phyloP scores from a whole-genome alignment of 2,888 invertebrate genomes.

The Aplocera efformata region DNA sequence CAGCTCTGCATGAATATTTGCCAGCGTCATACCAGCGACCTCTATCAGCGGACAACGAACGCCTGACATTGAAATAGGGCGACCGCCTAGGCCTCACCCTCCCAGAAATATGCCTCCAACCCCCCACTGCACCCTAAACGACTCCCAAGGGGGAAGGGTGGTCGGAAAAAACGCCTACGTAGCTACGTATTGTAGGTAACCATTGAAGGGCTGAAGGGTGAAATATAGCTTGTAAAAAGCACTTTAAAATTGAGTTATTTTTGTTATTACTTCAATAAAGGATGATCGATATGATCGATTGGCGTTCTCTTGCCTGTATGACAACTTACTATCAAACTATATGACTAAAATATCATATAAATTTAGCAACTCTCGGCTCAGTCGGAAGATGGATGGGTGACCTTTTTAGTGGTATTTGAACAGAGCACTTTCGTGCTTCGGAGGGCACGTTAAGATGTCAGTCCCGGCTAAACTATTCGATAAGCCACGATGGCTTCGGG shows the following conservation, averaged over 20 bases:
- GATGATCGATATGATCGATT: too few relatives aligned
- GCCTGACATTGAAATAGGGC: slow-evolving; percentile 69
- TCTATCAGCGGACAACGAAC: slow-evolving; percentile 68
- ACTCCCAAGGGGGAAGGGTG: slow-evolving; percentile 25
- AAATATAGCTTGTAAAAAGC: slow-evolving; percentile 11
- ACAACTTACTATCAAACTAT: too few relatives aligned
- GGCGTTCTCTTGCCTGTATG: too few relatives aligned
- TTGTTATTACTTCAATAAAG: too few relatives aligned
- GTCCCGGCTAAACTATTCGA: too few relatives aligned
- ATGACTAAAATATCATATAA: too few relatives aligned
- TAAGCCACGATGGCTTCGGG: too few relatives aligned
- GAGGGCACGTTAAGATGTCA: too few relatives aligned
- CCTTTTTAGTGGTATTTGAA: too few relatives aligned
- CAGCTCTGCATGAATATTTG: slow-evolving; percentile 18
- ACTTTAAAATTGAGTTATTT: slow-evolving; percentile 14
- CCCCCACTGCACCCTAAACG: slow-evolving; percentile 43
- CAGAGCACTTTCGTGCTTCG: too few relatives aligned
- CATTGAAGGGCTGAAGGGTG: slow-evolving; percentile 8
- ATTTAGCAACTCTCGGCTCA: too few relatives aligned
- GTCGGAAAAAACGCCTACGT: slow-evolving; percentile 14
- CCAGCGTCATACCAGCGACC: slow-evolving; percentile 52
- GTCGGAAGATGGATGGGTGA: too few relatives aligned
- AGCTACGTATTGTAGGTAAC: slow-evolving; percentile 12
- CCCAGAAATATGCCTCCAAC: slow-evolving; percentile 42
- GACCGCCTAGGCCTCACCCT: slow-evolving; percentile 52